Evolutionary conservation across 1,140 invertebrate species (phyloP), one percentile per base, ranked within the genome.

Genomic region (Ceratosolen solmsi): DNA sequence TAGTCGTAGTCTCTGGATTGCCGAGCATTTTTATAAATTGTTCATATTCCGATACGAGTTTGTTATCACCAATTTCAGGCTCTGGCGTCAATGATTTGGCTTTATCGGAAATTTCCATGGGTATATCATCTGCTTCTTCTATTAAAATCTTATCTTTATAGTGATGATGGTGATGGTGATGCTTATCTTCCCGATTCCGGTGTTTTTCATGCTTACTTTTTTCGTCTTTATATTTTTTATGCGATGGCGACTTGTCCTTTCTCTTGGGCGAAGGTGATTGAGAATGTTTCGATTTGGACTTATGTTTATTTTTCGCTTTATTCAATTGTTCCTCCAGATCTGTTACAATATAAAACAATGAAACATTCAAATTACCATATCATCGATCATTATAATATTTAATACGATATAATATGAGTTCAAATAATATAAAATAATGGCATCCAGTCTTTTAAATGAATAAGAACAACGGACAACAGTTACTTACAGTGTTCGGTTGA

Each of bases 11-110:
- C 15, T 83, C 80, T 15, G 56, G 46, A 22, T 71, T 74, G 46
- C 49, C 78, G 0, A 92, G 90, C 88, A 91, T 92, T 77, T 91
- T 91, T 86, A 92, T 91, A 27, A 92, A 92, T 71, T 92, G 89
- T 68, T 92, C 91, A 46, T 92, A 92, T 60, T 91, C 91, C 0
- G 91, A 92, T 0, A 86, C 89, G 46, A 92, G 83, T 65, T 91
- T 91, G 49, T 91, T 88, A 51, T 91, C 89, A 25, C 87, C 84
- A 17, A 71, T 15, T 73, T 75, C 30, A 13, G 84, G 77, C 41
- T 82, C 76, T n/a, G 49, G 41, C 68, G 76, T 83, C 36, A 22
- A 25, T 1, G 77, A 58, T 82, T 74, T 77, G 13, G 36, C 38
- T 27, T 70, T 65, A 8, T 38, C 25, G 0, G 25, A 36, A 25